Evolutionary conservation across 1,140 invertebrate genomes (phyloP), one percentile per base, ranked within the genome.

Genomic region (Stratiolaelaps scimitus): DNA sequence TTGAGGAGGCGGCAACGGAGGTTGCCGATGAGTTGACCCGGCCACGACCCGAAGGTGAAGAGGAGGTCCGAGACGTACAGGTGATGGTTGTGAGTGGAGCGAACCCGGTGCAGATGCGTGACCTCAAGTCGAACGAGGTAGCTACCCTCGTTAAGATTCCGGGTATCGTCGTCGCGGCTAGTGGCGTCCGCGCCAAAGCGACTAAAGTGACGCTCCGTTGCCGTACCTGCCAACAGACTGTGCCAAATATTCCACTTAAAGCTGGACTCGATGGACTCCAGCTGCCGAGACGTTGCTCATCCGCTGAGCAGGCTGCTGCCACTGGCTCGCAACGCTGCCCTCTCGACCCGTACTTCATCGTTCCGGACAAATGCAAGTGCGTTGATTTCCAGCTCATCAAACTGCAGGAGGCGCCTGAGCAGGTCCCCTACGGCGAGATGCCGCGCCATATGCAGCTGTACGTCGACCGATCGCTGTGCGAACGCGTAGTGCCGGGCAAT

Each of bases 341-440:
- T 1, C 73, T 98, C 26, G 96, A 99, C 80, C 96, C 96, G 4
- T 99, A 90, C 74, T 95, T 94, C 73, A 96, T 99, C 68, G 85
- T 85, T 40, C 93, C 95, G 28, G 96, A 99, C 73, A 96, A 95
- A 76, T 98, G 94, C 74, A 82, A 85, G 70, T 98, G 95, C 76
- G 88, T 97, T 4, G 95, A 99, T 78, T 97, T 90, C 75, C 83
- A 85, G 74, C 77, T 80, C 15, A 70, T 85, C 6, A 98, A 97
- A 76, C 76, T 98, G 13, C 95, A 98, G 83, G 95, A 99, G 78
- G 78, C 90, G 7, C 92, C 92, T 5, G 95, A 99, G 76, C 86
- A 85, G 69, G 89, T 98, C 67, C 96, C 95, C 0, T 92, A 97
- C 74, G 94, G 96, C 65, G 96, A 99, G 81, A 91, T 99, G 82